Evolutionary conservation across 1,140 invertebrate species (phyloP), one percentile per base, ranked within the genome.

Genomic region (Drosophila punjabiensis): DNA sequence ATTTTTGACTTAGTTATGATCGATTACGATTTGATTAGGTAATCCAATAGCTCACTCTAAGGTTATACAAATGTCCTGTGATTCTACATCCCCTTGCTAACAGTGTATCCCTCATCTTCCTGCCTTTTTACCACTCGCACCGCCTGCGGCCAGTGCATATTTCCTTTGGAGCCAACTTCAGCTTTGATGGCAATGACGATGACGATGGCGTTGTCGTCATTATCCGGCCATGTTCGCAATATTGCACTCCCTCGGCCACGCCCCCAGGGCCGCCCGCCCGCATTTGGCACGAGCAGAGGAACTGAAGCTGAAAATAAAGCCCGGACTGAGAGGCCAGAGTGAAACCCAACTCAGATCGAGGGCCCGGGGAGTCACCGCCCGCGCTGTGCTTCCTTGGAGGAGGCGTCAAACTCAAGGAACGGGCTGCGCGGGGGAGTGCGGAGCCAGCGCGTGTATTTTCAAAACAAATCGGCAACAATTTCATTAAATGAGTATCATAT

Each of bases 381-480:
- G 58, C 70, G 20, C 71, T 50, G 64, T 67, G 67, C 76, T 71
- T 64, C 86, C 65, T 88, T 66, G 81, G 68, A 79, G 75, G 69
- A 82, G 82, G 86, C 86, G 67, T 82, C 86, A 73, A 76, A 53
- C 73, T 75, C 86, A 28, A 69, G 81, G 68, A 61, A 79, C 53
- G 47, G 18, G 18, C 43, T 45, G 50, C 8, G 16, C 33, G 24
- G 32, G 48, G 55, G 58, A 24, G 43, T 18, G 69, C 60, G 52
- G 81, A 70, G 79, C 55, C 16, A 75, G 87, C 82, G 89, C 85
- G 82, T 87, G 91, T 92, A 92, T 93, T 93, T 92, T 93, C 91
- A 81, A 93, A 93, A 93, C 90, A 93, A 93, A 93, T 93, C 93
- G 93, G 89, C 92, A 93, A 90, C 92, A 92, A 92, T 93, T 93